These are phyloP conservation scores for Lasioglossum malachurum DNA, from an alignment of 2,888 invertebrate genomes.

Conservation along the genomic window DNA sequence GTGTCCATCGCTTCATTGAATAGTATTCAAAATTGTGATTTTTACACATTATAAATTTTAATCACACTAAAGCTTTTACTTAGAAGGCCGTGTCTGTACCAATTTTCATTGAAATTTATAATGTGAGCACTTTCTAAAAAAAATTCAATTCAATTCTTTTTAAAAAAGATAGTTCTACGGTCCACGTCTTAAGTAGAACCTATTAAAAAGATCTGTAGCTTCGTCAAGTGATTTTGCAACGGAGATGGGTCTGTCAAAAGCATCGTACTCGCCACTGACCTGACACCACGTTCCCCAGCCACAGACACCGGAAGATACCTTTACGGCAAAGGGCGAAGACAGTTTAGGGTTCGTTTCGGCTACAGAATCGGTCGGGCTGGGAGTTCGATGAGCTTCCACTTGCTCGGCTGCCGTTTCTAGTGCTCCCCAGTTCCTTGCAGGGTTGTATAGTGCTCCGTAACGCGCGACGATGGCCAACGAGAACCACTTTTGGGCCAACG, in stretches of 20 bases:
- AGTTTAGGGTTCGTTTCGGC: not conserved
- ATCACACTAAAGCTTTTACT: not conserved
- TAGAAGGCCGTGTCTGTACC: no score
- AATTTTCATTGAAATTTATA: not conserved
- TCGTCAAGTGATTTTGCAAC: not conserved
- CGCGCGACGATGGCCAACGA: not conserved
- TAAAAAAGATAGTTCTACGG: no score
- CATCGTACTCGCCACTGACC: not conserved
- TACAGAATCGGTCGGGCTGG: not conserved
- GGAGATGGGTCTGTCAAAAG: not conserved
- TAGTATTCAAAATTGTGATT: no score
- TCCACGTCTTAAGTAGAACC: not conserved
- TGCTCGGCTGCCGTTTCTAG: not conserved
- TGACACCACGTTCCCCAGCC: not conserved
- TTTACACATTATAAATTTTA: not conserved
- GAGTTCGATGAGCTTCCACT: not conserved
- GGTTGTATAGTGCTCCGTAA: not conserved
- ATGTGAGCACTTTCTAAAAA: not conserved
- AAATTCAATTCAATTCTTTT: no score
- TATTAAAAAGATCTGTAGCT: not conserved
- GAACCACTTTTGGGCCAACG: not conserved
- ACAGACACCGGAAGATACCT: not conserved
- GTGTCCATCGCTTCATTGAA: no score
- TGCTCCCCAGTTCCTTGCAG: not conserved
- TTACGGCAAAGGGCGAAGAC: not conserved